Conservation (phyloP, 2,113 vertebrate genomes). For the Fulica atra region DNA sequence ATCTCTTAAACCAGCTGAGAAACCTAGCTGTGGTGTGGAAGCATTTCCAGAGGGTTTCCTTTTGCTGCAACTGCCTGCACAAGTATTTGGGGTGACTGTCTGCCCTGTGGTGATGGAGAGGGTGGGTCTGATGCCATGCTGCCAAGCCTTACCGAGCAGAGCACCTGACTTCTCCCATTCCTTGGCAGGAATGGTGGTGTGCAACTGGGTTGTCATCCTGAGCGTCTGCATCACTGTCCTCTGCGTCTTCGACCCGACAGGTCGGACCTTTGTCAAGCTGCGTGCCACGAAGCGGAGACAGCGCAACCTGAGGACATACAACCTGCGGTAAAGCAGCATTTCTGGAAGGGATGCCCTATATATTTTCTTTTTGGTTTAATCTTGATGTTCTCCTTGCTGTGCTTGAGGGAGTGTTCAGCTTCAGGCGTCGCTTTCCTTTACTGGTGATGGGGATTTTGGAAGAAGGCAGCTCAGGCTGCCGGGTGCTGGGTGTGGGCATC, state of each 20-base stretch:
- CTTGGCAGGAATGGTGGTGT: conserved; percentile 90
- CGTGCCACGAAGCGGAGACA: conserved; percentile 94
- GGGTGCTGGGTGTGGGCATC: neutral
- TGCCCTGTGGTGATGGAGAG: conserved; percentile 71
- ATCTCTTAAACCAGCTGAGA: neutral
- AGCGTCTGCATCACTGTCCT: conserved; percentile 96
- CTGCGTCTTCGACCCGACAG: conserved; percentile 97
- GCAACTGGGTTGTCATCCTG: conserved; percentile 98
- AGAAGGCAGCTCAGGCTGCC: neutral
- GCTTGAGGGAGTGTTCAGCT: neutral
- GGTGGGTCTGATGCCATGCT: neutral
- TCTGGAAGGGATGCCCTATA: neutral
- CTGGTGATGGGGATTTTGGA: neutral
- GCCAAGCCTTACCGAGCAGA: rapidly evolving
- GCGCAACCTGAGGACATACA: conserved; percentile 94
- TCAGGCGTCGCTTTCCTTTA: neutral
- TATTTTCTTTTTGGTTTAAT: neutral
- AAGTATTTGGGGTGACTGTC: neutral
- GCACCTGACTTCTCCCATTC: neutral
- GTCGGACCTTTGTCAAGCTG: conserved; percentile 96
- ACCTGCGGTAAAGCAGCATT: conserved; percentile 81
- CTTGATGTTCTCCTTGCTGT: neutral
- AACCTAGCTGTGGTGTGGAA: neutral
- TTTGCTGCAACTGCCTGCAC: neutral
- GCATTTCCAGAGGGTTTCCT: neutral